Evolutionary conservation across 2,113 vertebrate genomes (phyloP), one percentile per base, ranked within the genome.

Genomic region (Crotalus horridus): DNA sequence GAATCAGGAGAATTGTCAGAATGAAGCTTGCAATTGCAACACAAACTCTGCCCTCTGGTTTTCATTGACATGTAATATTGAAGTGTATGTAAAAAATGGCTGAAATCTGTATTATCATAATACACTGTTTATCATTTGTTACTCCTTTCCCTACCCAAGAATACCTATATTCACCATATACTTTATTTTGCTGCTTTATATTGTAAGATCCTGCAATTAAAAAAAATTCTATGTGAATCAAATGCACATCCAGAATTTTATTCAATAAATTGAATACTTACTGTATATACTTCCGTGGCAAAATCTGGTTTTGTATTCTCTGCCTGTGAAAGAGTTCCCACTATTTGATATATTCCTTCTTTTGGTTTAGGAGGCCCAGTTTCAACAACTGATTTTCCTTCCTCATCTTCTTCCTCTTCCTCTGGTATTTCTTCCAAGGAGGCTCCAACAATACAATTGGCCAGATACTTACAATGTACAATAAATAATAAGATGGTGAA

Each of bases 391-490:
- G 96, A 95, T 51, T 26, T 91, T 2, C 33, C 87, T 92, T 98
- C 90, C 4, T 87, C 86, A 1, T 95, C 94, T 9, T 95, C 96
- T 2, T 97, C 97, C 5, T 97, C 96, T 2, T 95, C 97, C 1
- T 97, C 97, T 0, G 21, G 86, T 13, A 92, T 26, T 33, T 96
- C 97, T 91, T 94, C 97, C 54, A 98, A 96, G 0, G 98, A 95
- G 0, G 97, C 97, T 92, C 98, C 98, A 4, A 96, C 94, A 4
- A 96, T 92, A 91, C 97, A 97, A 3, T 92, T 95, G 1, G 97
- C 97, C n/a, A 99, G 96, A 95, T 98, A 98, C 99, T 99, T 93
- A 96, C 96, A 51, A 85, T 6, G 88, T 89, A 92, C 26, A 89
- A 61, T 56, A 89, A 53, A 55, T 10, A 12, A 24, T 15, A 39